These are phyloP conservation scores for Caenorhabditis becei DNA, from an alignment of 2,888 invertebrate genomes.

Conservation along the genomic window DNA sequence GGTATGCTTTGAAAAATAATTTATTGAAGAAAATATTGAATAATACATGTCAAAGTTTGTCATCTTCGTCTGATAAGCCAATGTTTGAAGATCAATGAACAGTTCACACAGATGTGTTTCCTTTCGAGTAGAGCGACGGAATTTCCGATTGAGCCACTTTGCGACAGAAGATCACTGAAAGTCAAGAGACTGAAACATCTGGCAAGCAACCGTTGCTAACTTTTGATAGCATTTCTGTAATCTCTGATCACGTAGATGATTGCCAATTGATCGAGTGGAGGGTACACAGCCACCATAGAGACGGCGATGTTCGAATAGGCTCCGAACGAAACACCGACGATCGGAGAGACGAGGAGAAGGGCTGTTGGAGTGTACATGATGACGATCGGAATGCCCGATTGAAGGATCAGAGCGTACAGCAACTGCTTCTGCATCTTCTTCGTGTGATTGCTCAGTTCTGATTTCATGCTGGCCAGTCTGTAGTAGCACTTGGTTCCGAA, in stretches of 20 bases:
- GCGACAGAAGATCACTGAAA: slow-evolving; percentile 42
- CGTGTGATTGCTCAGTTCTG: slow-evolving; percentile 30
- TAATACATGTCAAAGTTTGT: too few relatives aligned
- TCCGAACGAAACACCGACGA: slow-evolving; percentile 44
- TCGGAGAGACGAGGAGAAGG: slow-evolving; percentile 39
- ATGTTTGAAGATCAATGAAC: too few relatives aligned
- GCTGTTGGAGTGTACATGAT: slow-evolving; percentile 50
- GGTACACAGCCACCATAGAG: slow-evolving; percentile 35
- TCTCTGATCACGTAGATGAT: slow-evolving; percentile 50
- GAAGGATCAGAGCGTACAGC: slow-evolving; percentile 39
- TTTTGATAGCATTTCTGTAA: slow-evolving; percentile 37
- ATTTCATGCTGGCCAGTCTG: slow-evolving; percentile 12
- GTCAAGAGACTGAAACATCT: not conserved
- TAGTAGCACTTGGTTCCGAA: slow-evolving; percentile 33
- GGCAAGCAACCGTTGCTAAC: slow-evolving; percentile 1
- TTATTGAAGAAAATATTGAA: not conserved
- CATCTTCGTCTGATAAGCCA: not conserved
- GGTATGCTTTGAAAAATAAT: not conserved
- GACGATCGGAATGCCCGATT: slow-evolving; percentile 45
- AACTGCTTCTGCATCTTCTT: slow-evolving; percentile 50
- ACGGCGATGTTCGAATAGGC: slow-evolving; percentile 45
- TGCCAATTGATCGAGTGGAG: slow-evolving; percentile 48
- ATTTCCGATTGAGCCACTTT: slow-evolving; percentile 28
- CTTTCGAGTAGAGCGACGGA: slow-evolving; percentile 22
- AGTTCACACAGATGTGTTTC: slow-evolving; percentile 1